Base-by-base conservation (phyloP, 1,140 invertebrate genomes). In the Phymastichus coffea region DNA sequence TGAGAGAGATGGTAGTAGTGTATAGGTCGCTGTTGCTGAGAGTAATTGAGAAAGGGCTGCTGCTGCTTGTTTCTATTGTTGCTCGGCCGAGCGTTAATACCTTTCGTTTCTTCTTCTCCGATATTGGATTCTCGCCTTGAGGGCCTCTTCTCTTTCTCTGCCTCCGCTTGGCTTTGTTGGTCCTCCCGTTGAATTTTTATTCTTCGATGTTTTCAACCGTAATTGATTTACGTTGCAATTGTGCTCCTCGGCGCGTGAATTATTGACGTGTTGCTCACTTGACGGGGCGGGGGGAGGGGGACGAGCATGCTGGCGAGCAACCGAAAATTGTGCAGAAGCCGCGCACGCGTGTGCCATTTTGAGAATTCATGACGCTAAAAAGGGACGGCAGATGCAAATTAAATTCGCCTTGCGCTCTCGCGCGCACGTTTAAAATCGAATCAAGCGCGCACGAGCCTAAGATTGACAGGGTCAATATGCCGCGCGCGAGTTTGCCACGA, bases 381-480 rank as follows among this genome's bases (percentile, higher is more conserved):
- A n/a, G n/a, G n/a, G n/a, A n/a, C n/a, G n/a, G n/a, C n/a, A n/a
- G n/a, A n/a, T n/a, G n/a, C n/a, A n/a, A n/a, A n/a, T n/a, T n/a
- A n/a, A n/a, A n/a, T n/a, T n/a, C n/a, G n/a, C n/a, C n/a, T n/a
- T n/a, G n/a, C n/a, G n/a, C n/a, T n/a, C n/a, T n/a, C n/a, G n/a
- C n/a, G n/a, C n/a, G n/a, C n/a, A n/a, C n/a, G n/a, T n/a, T n/a
- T n/a, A n/a, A n/a, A n/a, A n/a, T n/a, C n/a, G n/a, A n/a, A n/a
- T n/a, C n/a, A 33, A 33, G 28, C 28, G 28, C 12, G 28, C 28
- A 33, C 28, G 28, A 33, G 28, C 12, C 28, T 33, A 63, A 66
- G 70, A 72, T 75, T 71, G 70, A 73, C 71, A 70, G 66, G 68
- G 69, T 75, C 69, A 77, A 74, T 72, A 69, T 74, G 65, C n/a